Conservation (phyloP, 2,888 invertebrate genomes). For the Athetis lepigone region DNA sequence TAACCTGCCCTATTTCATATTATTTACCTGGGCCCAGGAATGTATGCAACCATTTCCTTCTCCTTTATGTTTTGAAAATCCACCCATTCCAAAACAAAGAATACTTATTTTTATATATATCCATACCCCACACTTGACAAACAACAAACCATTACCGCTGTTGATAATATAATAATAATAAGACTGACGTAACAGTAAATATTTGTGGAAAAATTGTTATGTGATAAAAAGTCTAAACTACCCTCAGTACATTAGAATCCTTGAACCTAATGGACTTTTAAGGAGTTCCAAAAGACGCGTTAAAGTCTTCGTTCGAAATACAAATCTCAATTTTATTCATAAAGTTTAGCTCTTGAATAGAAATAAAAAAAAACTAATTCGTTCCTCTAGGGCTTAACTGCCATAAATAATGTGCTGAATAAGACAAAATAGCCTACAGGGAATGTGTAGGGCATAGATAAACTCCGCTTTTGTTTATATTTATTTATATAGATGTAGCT, state of each 20-base stretch:
- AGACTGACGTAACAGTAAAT: neutral
- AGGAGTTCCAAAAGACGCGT: constrained; percentile 28
- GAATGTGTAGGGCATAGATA: constrained; percentile 20
- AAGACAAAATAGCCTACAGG: constrained; percentile 35
- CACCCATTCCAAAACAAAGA: too few relatives aligned
- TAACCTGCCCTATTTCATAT: too few relatives aligned
- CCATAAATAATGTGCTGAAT: constrained; percentile 42
- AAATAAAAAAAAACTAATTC: constrained; percentile 46
- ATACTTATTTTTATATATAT: too few relatives aligned
- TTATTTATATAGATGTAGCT: neutral
- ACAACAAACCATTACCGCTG: too few relatives aligned
- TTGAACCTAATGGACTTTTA: constrained; percentile 44
- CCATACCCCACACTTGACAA: too few relatives aligned
- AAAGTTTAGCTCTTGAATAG: constrained; percentile 36
- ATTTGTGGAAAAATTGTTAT: neutral
- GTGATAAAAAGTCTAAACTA: neutral
- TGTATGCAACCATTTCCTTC: too few relatives aligned
- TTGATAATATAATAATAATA: too few relatives aligned
- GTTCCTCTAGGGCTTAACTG: constrained; percentile 31
- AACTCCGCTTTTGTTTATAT: constrained; percentile 4
- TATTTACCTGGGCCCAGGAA: too few relatives aligned
- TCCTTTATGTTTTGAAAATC: too few relatives aligned
- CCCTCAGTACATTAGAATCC: neutral
- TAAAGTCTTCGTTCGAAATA: constrained; percentile 31
- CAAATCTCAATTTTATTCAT: constrained; percentile 51